phyloP scores from a whole-genome alignment of 2,797 vertebrate genomes.

The Discoglossus pictus region DNA sequence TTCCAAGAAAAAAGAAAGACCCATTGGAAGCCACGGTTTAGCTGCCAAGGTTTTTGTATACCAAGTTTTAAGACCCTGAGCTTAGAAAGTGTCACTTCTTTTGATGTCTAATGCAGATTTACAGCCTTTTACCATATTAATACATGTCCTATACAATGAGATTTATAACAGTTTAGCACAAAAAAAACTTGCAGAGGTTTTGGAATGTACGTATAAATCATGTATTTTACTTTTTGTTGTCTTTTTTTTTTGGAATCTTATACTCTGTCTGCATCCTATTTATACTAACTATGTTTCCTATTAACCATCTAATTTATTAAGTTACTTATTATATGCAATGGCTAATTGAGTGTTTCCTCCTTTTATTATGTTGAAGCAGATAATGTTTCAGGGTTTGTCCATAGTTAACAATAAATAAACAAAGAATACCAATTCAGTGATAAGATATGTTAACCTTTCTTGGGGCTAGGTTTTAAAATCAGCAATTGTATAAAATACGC shows the following conservation, averaged over 20 bases:
- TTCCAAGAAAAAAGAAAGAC: background rate
- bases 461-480: too few species aligned
- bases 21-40: background rate
- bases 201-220: background rate
- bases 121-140: background rate
- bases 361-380: background rate
- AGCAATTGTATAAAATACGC: too few species aligned
- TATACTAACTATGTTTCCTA: background rate
- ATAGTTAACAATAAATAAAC: constrained; percentile 1
- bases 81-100: background rate
- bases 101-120: constrained; percentile 11
- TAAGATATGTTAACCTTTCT: too few species aligned
- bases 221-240: background rate
- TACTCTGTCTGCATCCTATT: too few species aligned
- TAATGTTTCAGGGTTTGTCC: background rate
- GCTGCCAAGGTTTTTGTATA: background rate
- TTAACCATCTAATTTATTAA: background rate
- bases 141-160: background rate
- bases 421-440: background rate
- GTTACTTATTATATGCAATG: background rate
- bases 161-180: too few species aligned
- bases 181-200: too few species aligned
- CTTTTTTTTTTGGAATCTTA: background rate
- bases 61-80: background rate
- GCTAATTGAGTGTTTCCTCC: constrained; percentile 2